Percentiles rank a stretch among this genome's conserved stretches.
These are phyloP conservation scores for Leptoteleia sp. DNA, from an alignment of 1,140 invertebrate species.

Conservation along the genomic window DNA sequence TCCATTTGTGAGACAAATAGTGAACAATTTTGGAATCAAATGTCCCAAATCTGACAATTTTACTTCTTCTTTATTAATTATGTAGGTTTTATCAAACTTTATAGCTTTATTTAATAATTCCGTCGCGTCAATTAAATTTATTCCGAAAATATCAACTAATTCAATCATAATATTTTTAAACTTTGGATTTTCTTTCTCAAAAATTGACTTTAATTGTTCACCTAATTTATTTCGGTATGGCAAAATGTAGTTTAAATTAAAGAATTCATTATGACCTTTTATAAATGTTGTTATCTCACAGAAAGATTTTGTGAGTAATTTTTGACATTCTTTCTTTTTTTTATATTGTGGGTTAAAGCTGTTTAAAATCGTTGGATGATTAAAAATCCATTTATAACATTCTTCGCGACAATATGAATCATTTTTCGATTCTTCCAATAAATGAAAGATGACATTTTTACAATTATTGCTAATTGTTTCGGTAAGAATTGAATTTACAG, in stretches of 20 bases:
- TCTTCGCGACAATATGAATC: slow-evolving; percentile 45
- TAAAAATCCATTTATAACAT: slow-evolving; percentile 75
- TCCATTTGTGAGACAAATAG: slow-evolving; percentile 51
- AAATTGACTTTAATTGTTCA: slow-evolving; percentile 49
- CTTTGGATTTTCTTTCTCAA: slow-evolving; percentile 50
- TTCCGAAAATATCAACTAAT: slow-evolving; percentile 68
- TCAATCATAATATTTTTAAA: slow-evolving; percentile 24
- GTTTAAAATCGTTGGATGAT: slow-evolving; percentile 81
- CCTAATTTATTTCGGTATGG: slow-evolving; percentile 74
- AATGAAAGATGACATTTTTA: slow-evolving; percentile 63
- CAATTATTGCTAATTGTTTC: slow-evolving; percentile 61
- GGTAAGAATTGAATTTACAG: slow-evolving; percentile 44
- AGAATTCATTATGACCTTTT: slow-evolving; percentile 45
- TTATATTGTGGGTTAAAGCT: slow-evolving; percentile 81
- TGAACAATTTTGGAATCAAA: slow-evolving; percentile 70
- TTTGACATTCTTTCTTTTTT: slow-evolving; percentile 68
- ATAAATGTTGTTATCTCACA: slow-evolving; percentile 74
- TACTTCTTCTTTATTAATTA: slow-evolving; percentile 62
- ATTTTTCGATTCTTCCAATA: slow-evolving; percentile 68
- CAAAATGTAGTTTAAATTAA: slow-evolving; percentile 46
- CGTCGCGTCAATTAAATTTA: slow-evolving; percentile 48
- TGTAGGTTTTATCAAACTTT: slow-evolving; percentile 54
- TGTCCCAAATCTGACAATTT: slow-evolving; percentile 70
- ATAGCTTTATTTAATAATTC: slow-evolving; percentile 65
- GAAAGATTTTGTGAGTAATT: slow-evolving; percentile 76